Conservation (phyloP, 1,140 invertebrate genomes). For the Rhopalosiphum padi region DNA sequence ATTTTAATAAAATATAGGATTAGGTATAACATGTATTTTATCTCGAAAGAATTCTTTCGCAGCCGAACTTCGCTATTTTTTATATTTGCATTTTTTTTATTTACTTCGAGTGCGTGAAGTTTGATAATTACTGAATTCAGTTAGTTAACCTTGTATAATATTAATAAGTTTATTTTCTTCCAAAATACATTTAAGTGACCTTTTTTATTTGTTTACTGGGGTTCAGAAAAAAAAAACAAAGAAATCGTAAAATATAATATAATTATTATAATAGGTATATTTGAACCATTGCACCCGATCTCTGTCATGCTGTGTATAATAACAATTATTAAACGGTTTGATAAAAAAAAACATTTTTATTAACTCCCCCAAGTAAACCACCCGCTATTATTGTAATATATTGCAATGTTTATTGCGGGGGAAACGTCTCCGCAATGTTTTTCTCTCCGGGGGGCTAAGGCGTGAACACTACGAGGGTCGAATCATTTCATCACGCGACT, state of each 20-base stretch:
- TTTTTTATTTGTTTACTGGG: not conserved
- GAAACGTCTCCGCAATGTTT: not conserved
- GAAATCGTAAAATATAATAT: not conserved
- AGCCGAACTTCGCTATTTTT: not conserved
- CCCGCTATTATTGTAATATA: not conserved
- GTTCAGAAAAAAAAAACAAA: not conserved
- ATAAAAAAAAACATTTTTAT: not conserved
- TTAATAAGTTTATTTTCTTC: not conserved
- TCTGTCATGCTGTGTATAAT: not conserved
- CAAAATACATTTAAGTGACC: not conserved
- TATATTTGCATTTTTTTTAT: not conserved
- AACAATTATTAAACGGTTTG: not conserved
- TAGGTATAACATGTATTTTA: not conserved
- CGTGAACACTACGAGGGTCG: not conserved
- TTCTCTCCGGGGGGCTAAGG: slow-evolving; percentile 2
- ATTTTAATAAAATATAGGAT: not conserved
- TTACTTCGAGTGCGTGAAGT: not conserved
- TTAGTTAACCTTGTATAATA: not conserved
- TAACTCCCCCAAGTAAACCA: not conserved
- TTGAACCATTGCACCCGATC: not conserved
- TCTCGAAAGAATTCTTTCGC: not conserved
- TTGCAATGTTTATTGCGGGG: not conserved
- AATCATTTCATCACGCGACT: not conserved
- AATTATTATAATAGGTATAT: not conserved
- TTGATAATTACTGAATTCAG: not conserved